Evolutionary conservation across 2,888 invertebrate genomes (phyloP).

Genomic region (Sphaeridia pumilis): DNA sequence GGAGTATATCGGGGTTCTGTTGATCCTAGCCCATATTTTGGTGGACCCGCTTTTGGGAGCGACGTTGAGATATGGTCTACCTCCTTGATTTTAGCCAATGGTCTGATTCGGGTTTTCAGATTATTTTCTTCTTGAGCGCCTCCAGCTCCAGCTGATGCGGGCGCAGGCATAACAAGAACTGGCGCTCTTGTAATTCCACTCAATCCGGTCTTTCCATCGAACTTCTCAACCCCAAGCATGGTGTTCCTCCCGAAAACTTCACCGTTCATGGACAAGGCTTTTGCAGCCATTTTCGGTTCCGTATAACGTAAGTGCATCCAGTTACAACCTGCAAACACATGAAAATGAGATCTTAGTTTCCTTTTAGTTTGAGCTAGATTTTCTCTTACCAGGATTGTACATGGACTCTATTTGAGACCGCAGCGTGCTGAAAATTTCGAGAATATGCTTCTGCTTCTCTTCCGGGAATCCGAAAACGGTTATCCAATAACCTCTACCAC

Average conservation of each 20-base stretch:
- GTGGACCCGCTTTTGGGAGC: too few relatives aligned
- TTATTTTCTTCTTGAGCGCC: background rate
- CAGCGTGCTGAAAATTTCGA: constrained; percentile 66
- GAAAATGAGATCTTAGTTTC: background rate
- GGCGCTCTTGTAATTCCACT: too few relatives aligned
- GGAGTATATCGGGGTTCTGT: too few relatives aligned
- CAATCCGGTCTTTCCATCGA: constrained; percentile 55
- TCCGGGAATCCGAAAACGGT: constrained; percentile 54
- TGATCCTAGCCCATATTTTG: too few relatives aligned
- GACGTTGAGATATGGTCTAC: constrained; percentile 8
- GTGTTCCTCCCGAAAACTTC: constrained; percentile 69
- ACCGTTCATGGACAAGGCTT: constrained; percentile 75
- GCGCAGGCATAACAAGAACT: too few relatives aligned
- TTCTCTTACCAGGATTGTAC: constrained; percentile 44
- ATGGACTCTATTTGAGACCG: constrained; percentile 67
- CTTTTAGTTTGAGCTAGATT: background rate
- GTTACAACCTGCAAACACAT: constrained; percentile 47
- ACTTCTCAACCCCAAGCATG: constrained; percentile 83
- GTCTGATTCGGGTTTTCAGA: constrained; percentile 14
- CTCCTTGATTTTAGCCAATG: constrained; percentile 14
- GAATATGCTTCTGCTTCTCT: constrained; percentile 61
- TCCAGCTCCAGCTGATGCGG: too few relatives aligned
- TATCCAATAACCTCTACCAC: constrained; percentile 19
- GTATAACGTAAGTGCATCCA: constrained; percentile 85
- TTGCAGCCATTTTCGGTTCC: constrained; percentile 69